Percentiles rank a stretch among this genome's conserved stretches.
Evolutionary conservation across 2,113 vertebrate species (phyloP).

Genomic region (Willisornis vidua): DNA sequence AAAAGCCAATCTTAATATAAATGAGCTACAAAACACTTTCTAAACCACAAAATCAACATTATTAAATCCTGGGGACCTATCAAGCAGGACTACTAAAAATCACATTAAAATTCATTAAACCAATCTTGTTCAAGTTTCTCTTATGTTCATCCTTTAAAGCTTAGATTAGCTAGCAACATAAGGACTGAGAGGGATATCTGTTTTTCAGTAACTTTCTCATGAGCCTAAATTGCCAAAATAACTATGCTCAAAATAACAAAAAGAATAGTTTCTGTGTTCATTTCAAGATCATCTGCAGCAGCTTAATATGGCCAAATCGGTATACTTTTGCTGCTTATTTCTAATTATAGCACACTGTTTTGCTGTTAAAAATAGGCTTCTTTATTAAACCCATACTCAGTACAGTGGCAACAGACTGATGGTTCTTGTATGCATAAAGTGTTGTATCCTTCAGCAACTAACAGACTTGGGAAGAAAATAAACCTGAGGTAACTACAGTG

Average conservation of each 20-base stretch:
- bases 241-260: neutral
- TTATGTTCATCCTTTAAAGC: neutral
- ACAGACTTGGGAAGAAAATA: slow-evolving; percentile 7
- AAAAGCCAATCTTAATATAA: neutral
- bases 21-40: neutral
- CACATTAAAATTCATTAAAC: neutral
- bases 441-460: neutral
- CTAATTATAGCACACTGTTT: slow-evolving; percentile 57
- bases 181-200: neutral
- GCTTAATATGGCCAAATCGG: neutral
- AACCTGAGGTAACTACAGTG: neutral
- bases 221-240: neutral
- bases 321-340: neutral
- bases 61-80: neutral
- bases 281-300: neutral
- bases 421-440: neutral
- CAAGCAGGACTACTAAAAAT: neutral
- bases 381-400: slow-evolving; percentile 14
- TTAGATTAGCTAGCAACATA: neutral
- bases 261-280: neutral
- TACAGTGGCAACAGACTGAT: neutral
- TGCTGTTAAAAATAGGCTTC: slow-evolving; percentile 46
- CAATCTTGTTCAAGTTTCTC: neutral
- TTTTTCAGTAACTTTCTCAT: neutral
- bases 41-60: neutral